Evolutionary conservation across 2,888 invertebrate genomes (phyloP), one percentile per base, ranked within the genome.

Genomic region (Watsonalla cultraria): DNA sequence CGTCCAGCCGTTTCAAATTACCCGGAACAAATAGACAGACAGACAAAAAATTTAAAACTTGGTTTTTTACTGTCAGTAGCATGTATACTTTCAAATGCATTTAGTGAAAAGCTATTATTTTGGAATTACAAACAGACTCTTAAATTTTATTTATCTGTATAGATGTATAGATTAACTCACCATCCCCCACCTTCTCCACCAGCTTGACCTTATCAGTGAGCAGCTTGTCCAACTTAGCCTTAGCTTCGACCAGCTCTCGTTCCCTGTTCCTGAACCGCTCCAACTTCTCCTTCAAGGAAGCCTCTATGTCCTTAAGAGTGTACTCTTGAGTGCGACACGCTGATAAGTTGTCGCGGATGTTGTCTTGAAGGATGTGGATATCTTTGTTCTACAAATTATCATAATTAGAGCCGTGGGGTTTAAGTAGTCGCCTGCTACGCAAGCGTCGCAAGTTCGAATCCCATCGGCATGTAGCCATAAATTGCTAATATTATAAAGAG

Each of bases 191-290:
- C 57, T 84, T 86, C 54, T 87, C 81, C 45, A 86, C 67, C 24
- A 92, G 62, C 35, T 78, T 76, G 9, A 66, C 70, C 55, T 91
- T 84, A 62, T 92, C 92, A 33, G 85, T 88, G 13, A 80, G 76
- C 58, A 93, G 73, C 65, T 93, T 93, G 50, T 90, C 88, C 58
- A 92, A 78, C 57, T 91, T 91, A 9, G 84, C 82, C 51, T 80
- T 80, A 6, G 89, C 83, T 51, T 84, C 77, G 0, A 79, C 70
- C 53, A 94, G 79, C 59, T 93, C 92, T 24, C 83, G 74, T 58
- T 92, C 89, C 56, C 91, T 84, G 52, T 89, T 87, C 55, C 84
- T 76, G 56, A 92, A 86, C 37, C 84, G 70, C 34, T 91, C 87
- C 13, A 93, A 65, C 68, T 90, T 92, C 46, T 86, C 80, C 46